Base-by-base conservation (phyloP, 2,797 vertebrate species). In the Zalophus californianus region DNA sequence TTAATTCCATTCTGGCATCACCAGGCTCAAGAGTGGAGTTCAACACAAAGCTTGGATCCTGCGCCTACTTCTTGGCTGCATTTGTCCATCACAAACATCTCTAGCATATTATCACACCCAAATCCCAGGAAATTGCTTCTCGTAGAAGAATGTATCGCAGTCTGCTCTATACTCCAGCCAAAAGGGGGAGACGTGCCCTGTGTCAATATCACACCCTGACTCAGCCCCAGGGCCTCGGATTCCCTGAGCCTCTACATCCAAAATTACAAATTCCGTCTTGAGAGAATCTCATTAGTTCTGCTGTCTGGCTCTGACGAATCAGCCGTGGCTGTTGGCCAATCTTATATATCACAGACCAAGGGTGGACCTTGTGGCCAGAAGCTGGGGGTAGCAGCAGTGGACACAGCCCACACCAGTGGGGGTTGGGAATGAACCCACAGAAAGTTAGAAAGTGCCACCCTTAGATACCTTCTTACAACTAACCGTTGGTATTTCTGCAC, bases 1-100 rank as follows among this genome's bases (percentile, higher is more conserved):
- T 41, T 54, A 13, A n/a, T 3, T 32, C 50, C 38, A 7, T 16
- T 4, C 82, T 2, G 14, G 7, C 10, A 0, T 21, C 0, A 0
- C 52, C 52, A 21, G 3, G 27, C 73, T 70, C 41, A 7, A n/a
- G 72, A 38, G 73, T 66, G 64, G 66, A 48, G 29, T 5, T 44
- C 60, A 20, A 6, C 21, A n/a, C 48, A 48, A 25, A 32, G 18
- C 38, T 20, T 10, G 27, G 54, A 4, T 23, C 52, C 5, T 0
- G 0, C 1, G 21, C 52, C 6, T 12, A 10, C 41, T 56, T n/a
- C 52, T 23, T 2, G 44, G 27, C 58, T 38, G 12, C 18, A 0
- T 44, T 48, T 73, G 52, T 21, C 91, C 35, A 11, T 50, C 4
- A 12, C 56, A 60, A 27, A 72, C 10, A 35, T 72, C 78, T 91